Evolutionary conservation across 2,888 invertebrate genomes (phyloP), one percentile per base, ranked within the genome.

Genomic region (Thumatha senex): DNA sequence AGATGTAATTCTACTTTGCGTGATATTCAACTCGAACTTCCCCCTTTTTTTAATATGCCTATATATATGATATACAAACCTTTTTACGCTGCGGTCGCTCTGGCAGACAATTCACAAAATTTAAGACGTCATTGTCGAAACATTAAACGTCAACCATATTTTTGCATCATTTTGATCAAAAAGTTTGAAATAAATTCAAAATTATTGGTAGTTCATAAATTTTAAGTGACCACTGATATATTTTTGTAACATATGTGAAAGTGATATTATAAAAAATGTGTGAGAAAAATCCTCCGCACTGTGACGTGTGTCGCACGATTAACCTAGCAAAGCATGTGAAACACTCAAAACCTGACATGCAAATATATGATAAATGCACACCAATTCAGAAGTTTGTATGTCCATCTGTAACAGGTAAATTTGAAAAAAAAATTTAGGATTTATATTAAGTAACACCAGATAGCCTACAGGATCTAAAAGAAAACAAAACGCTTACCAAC

Each of bases 291-390:
- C 49, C 31, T 29, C 38, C 43, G 31, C 5, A 29, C 29, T 89
- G 89, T 71, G 86, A 88, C 39, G 76, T 82, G 0, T 89, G 89
- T 51, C 83, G 89, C 3, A 91, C 90, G 8, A 91, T 91, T 43
- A 91, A 91, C 61, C 58, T 91, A 53, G 90, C 90, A 0, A 84
- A 83, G 39, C 74, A 80, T 13, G 60, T 72, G 1, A 75, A 77
- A 5, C 75, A 77, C 0, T 72, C 80, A 0, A 89, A 89, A 39
- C 87, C 88, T 1, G 78, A 89, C 51, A 89, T 90, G 89, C 84
- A 86, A 53, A 71, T 87, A 33, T 83, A 86, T 51, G 86, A 89
- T 8, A 89, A 88, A 70, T 88, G 89, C 56, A 74, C 67, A 33
- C 82, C 84, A 0, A 54, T 66, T 1, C 55, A 65, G 41, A 82